Conservation (phyloP, 1,140 invertebrate genomes). For the Drosophila lacteicornis region DNA sequence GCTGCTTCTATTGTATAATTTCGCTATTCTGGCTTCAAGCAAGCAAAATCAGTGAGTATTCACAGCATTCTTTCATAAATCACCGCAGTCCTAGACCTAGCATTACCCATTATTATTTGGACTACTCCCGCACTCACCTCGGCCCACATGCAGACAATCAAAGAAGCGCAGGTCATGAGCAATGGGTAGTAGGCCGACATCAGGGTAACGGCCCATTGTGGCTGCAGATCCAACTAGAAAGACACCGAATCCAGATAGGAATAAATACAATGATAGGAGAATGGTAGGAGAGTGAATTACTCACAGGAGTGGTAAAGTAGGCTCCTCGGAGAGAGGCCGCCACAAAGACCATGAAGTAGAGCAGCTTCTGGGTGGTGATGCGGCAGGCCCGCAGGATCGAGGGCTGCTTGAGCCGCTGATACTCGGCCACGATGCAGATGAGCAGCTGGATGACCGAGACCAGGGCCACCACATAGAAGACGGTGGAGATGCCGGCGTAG, state of each 20-base stretch:
- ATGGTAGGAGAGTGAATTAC: constrained; percentile 65
- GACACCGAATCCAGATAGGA: constrained; percentile 17
- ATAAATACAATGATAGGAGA: background rate
- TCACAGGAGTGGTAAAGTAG: constrained; percentile 95
- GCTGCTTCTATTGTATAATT: background rate
- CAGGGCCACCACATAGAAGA: constrained; percentile 94
- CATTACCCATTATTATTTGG: background rate
- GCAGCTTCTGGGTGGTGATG: constrained; percentile 95
- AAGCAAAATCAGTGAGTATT: too few relatives aligned
- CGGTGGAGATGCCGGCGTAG: constrained; percentile 89
- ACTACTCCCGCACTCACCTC: constrained; percentile 88
- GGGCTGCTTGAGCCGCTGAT: constrained; percentile 92
- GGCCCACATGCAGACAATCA: constrained; percentile 97
- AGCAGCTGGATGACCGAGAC: constrained; percentile 94
- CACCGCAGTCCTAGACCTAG: background rate
- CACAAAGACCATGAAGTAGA: constrained; percentile 95
- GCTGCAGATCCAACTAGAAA: constrained; percentile 90
- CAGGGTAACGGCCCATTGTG: constrained; percentile 93
- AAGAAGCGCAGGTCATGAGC: constrained; percentile 94
- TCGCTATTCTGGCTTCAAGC: background rate
- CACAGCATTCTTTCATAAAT: background rate
- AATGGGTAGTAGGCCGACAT: constrained; percentile 96
- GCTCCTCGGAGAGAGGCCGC: constrained; percentile 94
- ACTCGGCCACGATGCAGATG: constrained; percentile 93
- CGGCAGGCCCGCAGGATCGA: constrained; percentile 92